A percentile compares a stretch with the other conserved stretches of the same genome.
Conservation (phyloP, 1,140 invertebrate genomes). For the Neodiprion pinetum region DNA sequence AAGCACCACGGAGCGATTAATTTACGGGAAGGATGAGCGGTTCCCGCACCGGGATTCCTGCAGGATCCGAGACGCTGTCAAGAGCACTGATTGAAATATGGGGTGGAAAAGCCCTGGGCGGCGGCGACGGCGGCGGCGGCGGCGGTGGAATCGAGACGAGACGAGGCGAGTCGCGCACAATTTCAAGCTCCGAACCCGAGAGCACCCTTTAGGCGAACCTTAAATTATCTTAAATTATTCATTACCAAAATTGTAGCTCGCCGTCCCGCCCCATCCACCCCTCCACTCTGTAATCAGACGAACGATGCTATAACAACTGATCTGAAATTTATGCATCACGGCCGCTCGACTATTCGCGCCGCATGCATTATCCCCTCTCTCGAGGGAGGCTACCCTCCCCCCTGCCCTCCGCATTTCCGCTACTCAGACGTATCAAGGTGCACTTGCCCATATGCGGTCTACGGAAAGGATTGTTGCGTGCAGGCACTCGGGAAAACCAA, state of each 20-base stretch:
- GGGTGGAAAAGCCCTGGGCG: constrained; percentile 51
- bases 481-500: too few relatives aligned
- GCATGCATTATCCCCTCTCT: not conserved
- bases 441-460: too few relatives aligned
- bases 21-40: constrained; percentile 34
- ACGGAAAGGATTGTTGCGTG: too few relatives aligned
- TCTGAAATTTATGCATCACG: constrained; percentile 16
- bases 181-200: constrained; percentile 47
- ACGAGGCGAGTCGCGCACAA: constrained; percentile 38
- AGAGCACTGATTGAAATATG: constrained; percentile 58
- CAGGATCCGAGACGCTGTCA: constrained; percentile 41
- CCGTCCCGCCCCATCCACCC: constrained; percentile 33
- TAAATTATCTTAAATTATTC: constrained; percentile 55
- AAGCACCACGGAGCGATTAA: constrained; percentile 54
- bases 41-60: constrained; percentile 32
- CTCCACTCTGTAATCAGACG: constrained; percentile 27
- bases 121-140: constrained; percentile 44
- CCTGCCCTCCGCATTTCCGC: too few relatives aligned
- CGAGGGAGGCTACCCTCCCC: too few relatives aligned
- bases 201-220: constrained; percentile 45
- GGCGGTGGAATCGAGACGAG: constrained; percentile 32
- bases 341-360: not conserved
- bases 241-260: constrained; percentile 47
- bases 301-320: constrained; percentile 9
- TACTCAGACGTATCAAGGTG: too few relatives aligned